Conservation (phyloP, 2,113 vertebrate genomes). For the Ictidomys tridecemlineatus region DNA sequence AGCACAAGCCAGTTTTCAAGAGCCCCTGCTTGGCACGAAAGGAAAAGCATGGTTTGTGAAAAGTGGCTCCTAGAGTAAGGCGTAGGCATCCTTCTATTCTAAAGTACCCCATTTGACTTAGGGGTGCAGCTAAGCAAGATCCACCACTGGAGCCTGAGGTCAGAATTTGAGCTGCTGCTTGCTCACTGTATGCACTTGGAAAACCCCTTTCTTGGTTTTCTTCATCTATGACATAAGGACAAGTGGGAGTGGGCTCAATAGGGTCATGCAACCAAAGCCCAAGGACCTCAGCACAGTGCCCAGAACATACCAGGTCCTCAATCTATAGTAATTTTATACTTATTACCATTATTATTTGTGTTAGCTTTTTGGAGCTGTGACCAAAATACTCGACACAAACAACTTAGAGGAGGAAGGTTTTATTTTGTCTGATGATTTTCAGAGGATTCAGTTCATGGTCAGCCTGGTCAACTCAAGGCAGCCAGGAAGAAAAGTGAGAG, state of each 20-base stretch:
- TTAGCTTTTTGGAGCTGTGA: no score
- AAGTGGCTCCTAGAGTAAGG: background rate
- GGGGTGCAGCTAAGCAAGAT: background rate
- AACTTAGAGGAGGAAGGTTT: no score
- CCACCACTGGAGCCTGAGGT: background rate
- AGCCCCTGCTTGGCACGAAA: background rate
- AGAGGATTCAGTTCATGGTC: no score
- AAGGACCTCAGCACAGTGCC: background rate
- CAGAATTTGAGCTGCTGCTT: background rate
- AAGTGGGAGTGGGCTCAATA: background rate
- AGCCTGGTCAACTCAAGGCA: no score
- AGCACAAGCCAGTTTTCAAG: background rate
- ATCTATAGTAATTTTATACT: no score
- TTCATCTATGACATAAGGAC: background rate
- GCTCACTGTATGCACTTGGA: background rate
- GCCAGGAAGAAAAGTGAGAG: no score
- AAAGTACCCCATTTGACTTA: background rate
- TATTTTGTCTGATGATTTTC: no score
- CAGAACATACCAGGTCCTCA: background rate
- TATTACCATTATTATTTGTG: no score
- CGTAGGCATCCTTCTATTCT: background rate
- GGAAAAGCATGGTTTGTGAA: background rate
- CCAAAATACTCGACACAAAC: no score
- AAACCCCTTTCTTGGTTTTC: background rate
- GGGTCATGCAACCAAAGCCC: background rate